Base-by-base conservation (phyloP, 2,888 invertebrate genomes). In the Mantis religiosa region DNA sequence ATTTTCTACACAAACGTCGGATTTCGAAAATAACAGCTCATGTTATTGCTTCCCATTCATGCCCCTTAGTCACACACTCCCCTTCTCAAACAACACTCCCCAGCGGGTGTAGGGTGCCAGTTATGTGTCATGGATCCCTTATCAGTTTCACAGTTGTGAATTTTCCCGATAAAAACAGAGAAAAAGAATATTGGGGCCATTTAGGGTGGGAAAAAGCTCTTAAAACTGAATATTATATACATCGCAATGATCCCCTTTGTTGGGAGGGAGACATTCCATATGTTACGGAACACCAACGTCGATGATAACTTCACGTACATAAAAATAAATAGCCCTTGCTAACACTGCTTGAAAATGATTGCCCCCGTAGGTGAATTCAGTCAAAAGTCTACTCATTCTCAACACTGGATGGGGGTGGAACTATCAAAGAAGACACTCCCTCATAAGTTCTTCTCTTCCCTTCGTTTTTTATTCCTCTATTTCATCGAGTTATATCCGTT, bases 251-350 rank as follows among this genome's bases (percentile, higher is more conserved):
- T 28, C 71, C 54, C 71, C 84, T 30, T 84, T 71, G 88, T 41
- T 28, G 30, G 84, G 30, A 84, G 28, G 28, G 83, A 30, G 41
- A 27, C 34, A 15, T 85, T 30, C 15, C 71, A 54, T 87, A 88
- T 82, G 88, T 88, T 88, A 88, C 85, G 88, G 84, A 87, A 82
- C 83, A 71, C 89, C 87, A 30, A 34, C 81, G 87, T 88, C 87
- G 89, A 89, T 90, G 90, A 90, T 90, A 90, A 90, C 90, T 89
- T 89, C 89, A 85, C 30, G 89, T 88, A 90, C 90, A 90, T 90
- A 90, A 90, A 90, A 90, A 90, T 90, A 90, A 90, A 90, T 90
- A 90, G 90, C 90, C 88, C 88, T 71, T 88, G 89, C 90, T 89
- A 90, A 90, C 90, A 90, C 90, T 83, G 89, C 86, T 88, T 90